Evolutionary conservation across 37 sponge, comb jelly and placozoan species (phyloP), one percentile per base, ranked within the genome.

Genomic region (Haliclona indistincta): DNA sequence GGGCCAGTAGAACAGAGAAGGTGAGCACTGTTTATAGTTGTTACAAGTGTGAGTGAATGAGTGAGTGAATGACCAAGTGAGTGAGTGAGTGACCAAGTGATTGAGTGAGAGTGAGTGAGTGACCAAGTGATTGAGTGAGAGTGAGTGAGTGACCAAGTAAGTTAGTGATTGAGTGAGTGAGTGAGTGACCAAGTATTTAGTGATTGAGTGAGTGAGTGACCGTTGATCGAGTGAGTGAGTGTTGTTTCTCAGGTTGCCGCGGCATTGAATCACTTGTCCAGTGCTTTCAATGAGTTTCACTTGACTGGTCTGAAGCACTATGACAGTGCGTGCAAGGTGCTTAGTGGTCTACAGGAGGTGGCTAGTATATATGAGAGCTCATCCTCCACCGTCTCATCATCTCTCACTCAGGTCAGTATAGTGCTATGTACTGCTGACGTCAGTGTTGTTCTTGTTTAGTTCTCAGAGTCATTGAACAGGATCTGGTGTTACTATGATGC

Each of bases 1-100:
- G 91, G 91, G 71, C 79, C 0, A 43, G 64, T 15, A 85, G 71
- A 22, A 85, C 91, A 19, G 75, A 82, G 38, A 91, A 91, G 79
- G 91, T 91, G 34, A 17, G 78, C n/a, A n/a, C n/a, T n/a, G n/a
- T n/a, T n/a, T n/a, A n/a, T n/a, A n/a, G n/a, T n/a, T n/a, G n/a
- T n/a, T n/a, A n/a, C n/a, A n/a, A n/a, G n/a, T n/a, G n/a, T n/a
- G n/a, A n/a, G n/a, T n/a, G n/a, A n/a, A n/a, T n/a, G n/a, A n/a
- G n/a, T n/a, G n/a, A n/a, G n/a, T n/a, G n/a, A n/a, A n/a, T n/a
- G n/a, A n/a, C n/a, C n/a, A n/a, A n/a, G n/a, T n/a, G n/a, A n/a
- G n/a, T n/a, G n/a, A n/a, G n/a, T n/a, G n/a, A n/a, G n/a, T n/a
- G n/a, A n/a, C n/a, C n/a, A n/a, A n/a, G n/a, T n/a, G n/a, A n/a